phyloP scores from a whole-genome alignment of 2,888 invertebrate genomes.

The Drosophila nr. medialis region DNA sequence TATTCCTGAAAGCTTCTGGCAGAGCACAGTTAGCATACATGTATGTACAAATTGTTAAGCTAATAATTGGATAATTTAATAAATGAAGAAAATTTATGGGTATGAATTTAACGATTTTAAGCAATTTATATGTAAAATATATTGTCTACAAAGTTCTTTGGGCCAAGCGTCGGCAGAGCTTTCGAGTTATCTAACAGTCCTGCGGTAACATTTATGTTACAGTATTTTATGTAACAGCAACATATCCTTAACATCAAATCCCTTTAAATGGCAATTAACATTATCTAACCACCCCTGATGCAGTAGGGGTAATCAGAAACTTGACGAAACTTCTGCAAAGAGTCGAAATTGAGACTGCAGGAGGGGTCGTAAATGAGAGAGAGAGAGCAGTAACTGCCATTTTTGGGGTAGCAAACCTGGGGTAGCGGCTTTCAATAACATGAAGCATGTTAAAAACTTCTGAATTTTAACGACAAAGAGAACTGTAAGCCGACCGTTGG shows the following conservation, averaged over 20 bases:
- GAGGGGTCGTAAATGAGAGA: slow-evolving; percentile 37
- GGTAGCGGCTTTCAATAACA: slow-evolving; percentile 32
- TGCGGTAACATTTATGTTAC: neutral
- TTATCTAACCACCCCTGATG: slow-evolving; percentile 69
- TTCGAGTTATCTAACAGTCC: neutral
- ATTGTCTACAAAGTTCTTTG: neutral
- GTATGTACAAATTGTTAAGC: neutral
- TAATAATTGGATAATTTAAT: neutral
- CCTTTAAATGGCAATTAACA: slow-evolving; percentile 23
- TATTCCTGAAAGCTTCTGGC: neutral
- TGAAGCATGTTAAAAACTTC: slow-evolving; percentile 27
- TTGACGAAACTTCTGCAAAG: slow-evolving; percentile 65
- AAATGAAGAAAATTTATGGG: neutral
- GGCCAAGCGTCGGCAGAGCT: neutral
- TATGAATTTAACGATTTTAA: neutral
- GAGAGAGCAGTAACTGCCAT: slow-evolving; percentile 4
- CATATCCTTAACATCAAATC: neutral
- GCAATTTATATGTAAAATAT: neutral
- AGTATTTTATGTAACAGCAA: neutral
- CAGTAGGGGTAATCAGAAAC: slow-evolving; percentile 46
- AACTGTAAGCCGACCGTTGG: slow-evolving; percentile 37
- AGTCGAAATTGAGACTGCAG: neutral
- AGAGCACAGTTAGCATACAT: neutral
- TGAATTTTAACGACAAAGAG: slow-evolving; percentile 11
- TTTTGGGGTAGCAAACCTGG: slow-evolving; percentile 19